Base-by-base conservation (phyloP, 2,113 vertebrate species). In the Sigmodon hispidus region DNA sequence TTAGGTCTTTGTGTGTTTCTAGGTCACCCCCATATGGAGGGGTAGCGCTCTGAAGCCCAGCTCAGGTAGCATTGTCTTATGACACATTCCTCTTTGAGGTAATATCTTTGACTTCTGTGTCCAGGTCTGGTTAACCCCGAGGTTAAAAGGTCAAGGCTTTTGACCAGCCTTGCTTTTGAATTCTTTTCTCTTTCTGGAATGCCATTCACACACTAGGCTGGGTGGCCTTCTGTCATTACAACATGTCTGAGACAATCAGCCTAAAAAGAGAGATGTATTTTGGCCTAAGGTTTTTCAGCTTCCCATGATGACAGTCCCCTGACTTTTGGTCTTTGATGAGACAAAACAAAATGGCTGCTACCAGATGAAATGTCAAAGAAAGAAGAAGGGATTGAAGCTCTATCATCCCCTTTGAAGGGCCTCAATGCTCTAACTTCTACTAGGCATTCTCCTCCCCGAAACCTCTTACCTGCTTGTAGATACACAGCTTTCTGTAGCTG, bases 41-140 rank as follows among this genome's bases (percentile, higher is more conserved):
- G 13, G 40, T 1, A 6, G n/a, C 55, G 40, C 40, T 8, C 13
- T 17, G 65, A 55, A 48, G 40, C 0, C 52, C 29, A 31, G 2
- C 6, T 45, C 13, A 0, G 1, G 13, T 16, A 36, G 36, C 12
- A 3, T 55, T 36, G 22, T 48, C 9, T 10, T 4, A 7, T 0
- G 19, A 84, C 16, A 29, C 10, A 0, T 1, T 7, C 19, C 12
- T 52, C 4, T 1, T 1, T 3, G 50, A 72, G 10, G 8, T 24
- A 26, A 2, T 0, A 36, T 17, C 73, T 69, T 73, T 31, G 12
- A 26, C 36, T 61, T 7, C 19, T 7, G 40, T 1, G 7, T 22
- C 31, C 7, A 12, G 22, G 16, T 48, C 89, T 36, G 3, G 13
- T 31, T 26, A 13, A 43, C 21, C 21, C 0, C 36, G 29, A 24